phyloP scores from a whole-genome alignment of 2,888 invertebrate genomes.

The Platerodrilus igneus region DNA sequence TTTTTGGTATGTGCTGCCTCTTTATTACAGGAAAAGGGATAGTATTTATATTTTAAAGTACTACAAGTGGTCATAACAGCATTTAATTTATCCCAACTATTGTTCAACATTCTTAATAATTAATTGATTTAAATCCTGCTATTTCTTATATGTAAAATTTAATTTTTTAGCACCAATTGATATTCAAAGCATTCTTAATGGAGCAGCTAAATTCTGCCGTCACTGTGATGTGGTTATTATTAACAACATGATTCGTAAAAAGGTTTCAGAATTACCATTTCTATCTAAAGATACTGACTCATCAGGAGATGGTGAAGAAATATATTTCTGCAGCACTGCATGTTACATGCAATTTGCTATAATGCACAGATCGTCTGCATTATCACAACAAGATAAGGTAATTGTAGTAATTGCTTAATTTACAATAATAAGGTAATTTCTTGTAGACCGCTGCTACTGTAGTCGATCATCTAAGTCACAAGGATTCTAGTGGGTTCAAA shows the following conservation, averaged over 20 bases:
- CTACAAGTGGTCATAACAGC: too few relatives aligned
- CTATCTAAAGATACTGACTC: conserved; percentile 62
- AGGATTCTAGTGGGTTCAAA: conserved; percentile 48
- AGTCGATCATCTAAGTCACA: conserved; percentile 54
- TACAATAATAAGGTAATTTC: not conserved
- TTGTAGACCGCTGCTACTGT: conserved; percentile 55
- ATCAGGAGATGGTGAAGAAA: conserved; percentile 56
- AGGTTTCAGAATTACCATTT: conserved; percentile 72
- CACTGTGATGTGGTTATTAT: conserved; percentile 91
- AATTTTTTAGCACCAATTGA: conserved; percentile 64
- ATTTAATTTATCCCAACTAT: too few relatives aligned
- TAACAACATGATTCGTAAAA: conserved; percentile 75
- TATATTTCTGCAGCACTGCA: conserved; percentile 82
- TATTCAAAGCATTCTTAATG: conserved; percentile 86
- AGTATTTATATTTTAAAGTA: too few relatives aligned
- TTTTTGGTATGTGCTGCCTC: too few relatives aligned
- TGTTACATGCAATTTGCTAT: conserved; percentile 85
- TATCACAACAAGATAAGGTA: conserved; percentile 58
- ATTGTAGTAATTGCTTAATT: conserved; percentile 3
- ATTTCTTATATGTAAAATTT: too few relatives aligned
- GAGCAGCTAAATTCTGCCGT: conserved; percentile 84
- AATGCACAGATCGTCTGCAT: conserved; percentile 56
- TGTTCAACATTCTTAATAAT: too few relatives aligned
- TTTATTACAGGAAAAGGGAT: too few relatives aligned
- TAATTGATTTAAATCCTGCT: too few relatives aligned